Base-by-base conservation (phyloP, 2,888 invertebrate genomes). In the Julus scandinavius region DNA sequence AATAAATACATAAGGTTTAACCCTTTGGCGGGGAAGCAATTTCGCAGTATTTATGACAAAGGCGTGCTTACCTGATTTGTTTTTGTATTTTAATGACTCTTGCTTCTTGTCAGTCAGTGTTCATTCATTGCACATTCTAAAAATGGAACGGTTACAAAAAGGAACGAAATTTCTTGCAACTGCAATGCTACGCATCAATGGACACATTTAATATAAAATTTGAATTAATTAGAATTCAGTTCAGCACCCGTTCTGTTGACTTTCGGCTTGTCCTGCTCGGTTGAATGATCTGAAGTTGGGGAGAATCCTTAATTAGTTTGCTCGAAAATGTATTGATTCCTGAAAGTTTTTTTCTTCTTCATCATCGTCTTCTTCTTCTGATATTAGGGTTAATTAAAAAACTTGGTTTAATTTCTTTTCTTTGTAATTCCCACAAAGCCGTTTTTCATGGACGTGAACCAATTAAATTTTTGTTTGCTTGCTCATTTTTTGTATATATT, bases 401-500 rank as follows among this genome's bases (percentile, higher is more conserved):
- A 80, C 7, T 80, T 38, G 11, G 38, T 80, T 80, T 38, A 80
- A 80, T 80, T 80, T 80, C 13, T 80, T 29, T 38, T 80, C 80
- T 38, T 80, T 72, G 63, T 72, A 11, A 80, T 80, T 80, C 38
- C 80, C 80, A 80, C 80, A 80, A 80, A 80, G 80, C 80, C 80
- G 29, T 38, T 80, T 54, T 54, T 29, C 38, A 38, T 38, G 80
- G 38, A 80, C 20, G 38, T 80, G 80, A 80, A 13, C 29, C 80
- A 80, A 80, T 80, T 80, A 80, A 80, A 80, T 80, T 80, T 80
- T 13, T 80, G 80, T 80, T 80, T 80, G 80, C 80, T 29, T 29
- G 38, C 11, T 80, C 38, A 0, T 6, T 80, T 80, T 80, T 80
- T 80, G 6, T n/a, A 29, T 29, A 29, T 29, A 29, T 29, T 29